These are phyloP conservation scores for Coptodon rendalli DNA, from an alignment of 2,113 vertebrate species.

Conservation along the genomic window DNA sequence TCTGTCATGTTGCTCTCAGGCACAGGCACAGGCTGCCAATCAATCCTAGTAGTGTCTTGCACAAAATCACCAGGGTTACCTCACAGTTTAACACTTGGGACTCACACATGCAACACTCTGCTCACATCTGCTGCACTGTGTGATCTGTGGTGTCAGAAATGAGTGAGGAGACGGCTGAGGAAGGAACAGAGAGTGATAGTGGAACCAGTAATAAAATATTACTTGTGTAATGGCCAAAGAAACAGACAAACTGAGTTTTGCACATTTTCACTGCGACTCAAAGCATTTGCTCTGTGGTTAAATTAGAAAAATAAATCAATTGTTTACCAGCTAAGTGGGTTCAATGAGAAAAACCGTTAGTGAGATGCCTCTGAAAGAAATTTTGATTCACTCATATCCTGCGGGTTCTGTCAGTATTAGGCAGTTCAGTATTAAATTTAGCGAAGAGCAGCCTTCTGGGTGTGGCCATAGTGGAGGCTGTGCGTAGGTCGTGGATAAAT, in stretches of 20 bases:
- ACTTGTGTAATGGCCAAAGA: neutral
- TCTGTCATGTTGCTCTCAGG: constrained; percentile 32
- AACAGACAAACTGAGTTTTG: neutral
- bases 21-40: constrained; percentile 37
- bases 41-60: constrained; percentile 16
- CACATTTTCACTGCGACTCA: neutral
- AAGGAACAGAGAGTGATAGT: neutral
- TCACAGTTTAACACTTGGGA: constrained; percentile 41
- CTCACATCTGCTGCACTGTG: constrained; percentile 17
- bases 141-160: neutral
- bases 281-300: neutral
- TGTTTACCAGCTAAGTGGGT: neutral
- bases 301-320: neutral
- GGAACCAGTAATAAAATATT: neutral
- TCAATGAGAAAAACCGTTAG: neutral
- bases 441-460: neutral
- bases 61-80: constrained; percentile 39
- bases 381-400: neutral
- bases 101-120: constrained; percentile 15
- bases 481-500: constrained; percentile 27
- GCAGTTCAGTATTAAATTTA: neutral
- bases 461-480: neutral
- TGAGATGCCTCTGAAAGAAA: neutral
- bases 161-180: neutral
- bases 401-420: neutral